Base-by-base conservation (phyloP, 2,888 invertebrate genomes). In the Drosophila meridiana region DNA sequence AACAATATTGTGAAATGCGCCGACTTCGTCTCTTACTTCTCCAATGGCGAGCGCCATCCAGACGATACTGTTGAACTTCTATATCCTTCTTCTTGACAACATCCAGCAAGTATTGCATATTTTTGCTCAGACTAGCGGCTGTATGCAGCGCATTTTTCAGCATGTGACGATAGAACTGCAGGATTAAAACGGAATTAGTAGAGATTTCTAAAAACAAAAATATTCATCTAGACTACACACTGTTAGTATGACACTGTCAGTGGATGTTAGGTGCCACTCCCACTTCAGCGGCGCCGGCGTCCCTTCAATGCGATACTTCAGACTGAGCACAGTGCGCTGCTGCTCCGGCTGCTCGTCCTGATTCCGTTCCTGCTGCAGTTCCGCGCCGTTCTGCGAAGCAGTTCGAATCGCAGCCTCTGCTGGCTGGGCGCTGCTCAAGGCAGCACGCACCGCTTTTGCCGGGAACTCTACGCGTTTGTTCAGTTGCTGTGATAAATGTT, bases 401-500 rank as follows among this genome's bases (percentile, higher is more conserved):
- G 56, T 28, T 9, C 20, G 63, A 53, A 81, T 59, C 0, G 20
- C 26, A 3, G 66, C 80, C 0, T 73, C 62, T 4, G 72, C 60
- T 3, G 88, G 81, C 3, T 66, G 57, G 2, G 45, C 62, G 0
- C 38, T 38, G 13, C 53, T 9, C 0, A 92, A 59, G 0, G 87
- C 86, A 3, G 68, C 38, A 3, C 81, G 72, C 36, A 92, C 83
- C 4, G 77, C 76, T 2, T 74, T 76, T 0, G 65, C 74, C 13
- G 89, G 87, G 42, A 89, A 92, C n/a, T 88, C 86, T 2, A 92
- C 89, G 9, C 92, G 90, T 63, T 86, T 85, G 58, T 93, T 93
- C 2, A 90, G 48, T 26, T 76, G 60, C 93, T 93, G 40, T 40
- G 2, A 1, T n/a, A 8, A 30, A 2, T 43, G 1, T 4, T 9